These are phyloP conservation scores for Ecdyonurus torrentis DNA, from an alignment of 2,888 invertebrate genomes.

Conservation along the genomic window DNA sequence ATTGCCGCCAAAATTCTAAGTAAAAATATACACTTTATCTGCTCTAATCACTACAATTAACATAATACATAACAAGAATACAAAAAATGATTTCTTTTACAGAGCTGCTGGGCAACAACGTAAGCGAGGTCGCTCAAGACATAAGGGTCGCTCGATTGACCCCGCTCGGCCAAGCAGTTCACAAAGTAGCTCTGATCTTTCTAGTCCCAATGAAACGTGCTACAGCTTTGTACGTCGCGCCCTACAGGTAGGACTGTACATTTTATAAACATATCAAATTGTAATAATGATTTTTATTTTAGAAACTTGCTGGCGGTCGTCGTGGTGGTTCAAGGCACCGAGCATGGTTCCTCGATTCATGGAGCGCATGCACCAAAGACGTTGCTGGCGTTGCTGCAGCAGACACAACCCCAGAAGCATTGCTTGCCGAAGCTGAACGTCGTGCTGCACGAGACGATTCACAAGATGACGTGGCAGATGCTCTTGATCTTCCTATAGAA, in stretches of 20 bases:
- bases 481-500: slow-evolving; percentile 75
- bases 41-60: no score
- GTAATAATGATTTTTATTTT: slow-evolving; percentile 13
- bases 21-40: neutral
- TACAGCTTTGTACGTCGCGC: slow-evolving; percentile 84
- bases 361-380: slow-evolving; percentile 38
- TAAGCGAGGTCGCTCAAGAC: slow-evolving; percentile 27
- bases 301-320: slow-evolving; percentile 59
- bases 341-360: slow-evolving; percentile 67
- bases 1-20: neutral
- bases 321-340: slow-evolving; percentile 37
- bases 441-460: neutral
- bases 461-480: slow-evolving; percentile 13
- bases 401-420: slow-evolving; percentile 6
- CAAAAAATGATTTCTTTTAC: no score
- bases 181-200: slow-evolving; percentile 71
- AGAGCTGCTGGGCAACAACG: neutral
- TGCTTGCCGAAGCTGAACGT: neutral
- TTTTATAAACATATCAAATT: neutral
- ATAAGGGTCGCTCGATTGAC: slow-evolving; percentile 47
- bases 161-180: slow-evolving; percentile 33
- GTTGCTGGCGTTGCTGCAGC: slow-evolving; percentile 19
- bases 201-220: slow-evolving; percentile 85
- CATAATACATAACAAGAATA: no score
- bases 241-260: slow-evolving; percentile 36